Base-by-base conservation (phyloP, 2,888 invertebrate genomes). In the Tortricodes alternella region DNA sequence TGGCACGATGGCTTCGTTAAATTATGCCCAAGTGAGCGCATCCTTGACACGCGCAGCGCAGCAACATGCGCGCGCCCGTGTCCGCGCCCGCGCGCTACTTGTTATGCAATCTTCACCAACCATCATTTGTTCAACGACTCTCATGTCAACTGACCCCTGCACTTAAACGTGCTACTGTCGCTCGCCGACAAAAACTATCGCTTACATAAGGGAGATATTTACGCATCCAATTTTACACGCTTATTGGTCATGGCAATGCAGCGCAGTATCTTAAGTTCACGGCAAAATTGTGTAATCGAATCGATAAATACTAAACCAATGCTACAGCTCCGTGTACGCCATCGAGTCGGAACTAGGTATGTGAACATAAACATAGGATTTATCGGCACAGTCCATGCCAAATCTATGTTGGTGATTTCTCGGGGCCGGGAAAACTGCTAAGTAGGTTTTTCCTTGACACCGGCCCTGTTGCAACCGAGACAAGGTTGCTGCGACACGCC, bases 371-470 rank as follows among this genome's bases (percentile, higher is more conserved):
- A 50, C n/a, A n/a, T 50, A 50, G 56, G 55, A 43, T 56, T 56
- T 56, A 49, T 56, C 19, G 39, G 35, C 56, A 37, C 49, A 43
- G 49, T 51, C 52, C 57, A 57, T 57, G 57, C 52, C 56, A 52
- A 57, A 51, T 52, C 57, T 57, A 70, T 69, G 63, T 62, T 67
- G 56, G 65, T 70, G 63, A 68, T 63, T 66, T 71, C 78, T 84
- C 83, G 84, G 81, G 85, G 88, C 83, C 85, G 83, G 86, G 89
- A 88, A 90, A 90, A 90, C 87, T 79, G 83, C 73, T 81, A 88
- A 88, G 82, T 89, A 78, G 85, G 83, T 77, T 85, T 89, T 87
- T 85, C 89, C 89, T 90, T 90, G 89, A 90, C 89, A 89, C 85
- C 74, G 81, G 83, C 83, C 78, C 83, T 86, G 87, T 88, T 89